A percentile compares a stretch with the other conserved stretches of the same genome.
Evolutionary conservation across 2,113 vertebrate genomes (phyloP).

Genomic region (Pteronura brasiliensis): DNA sequence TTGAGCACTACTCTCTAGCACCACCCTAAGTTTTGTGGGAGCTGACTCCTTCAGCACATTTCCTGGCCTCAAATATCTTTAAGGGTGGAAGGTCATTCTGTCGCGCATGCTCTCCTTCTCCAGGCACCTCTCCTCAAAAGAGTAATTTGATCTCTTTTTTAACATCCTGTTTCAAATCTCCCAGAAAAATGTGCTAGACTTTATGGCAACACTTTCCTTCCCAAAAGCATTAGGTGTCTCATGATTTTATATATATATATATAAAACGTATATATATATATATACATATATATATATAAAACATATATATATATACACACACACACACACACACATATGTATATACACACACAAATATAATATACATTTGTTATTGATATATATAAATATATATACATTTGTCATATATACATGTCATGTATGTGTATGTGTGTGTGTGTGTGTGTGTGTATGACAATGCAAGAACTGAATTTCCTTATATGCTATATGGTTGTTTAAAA

Average conservation of each 20-base stretch:
- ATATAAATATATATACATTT: background rate
- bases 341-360: background rate
- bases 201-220: slow-evolving; percentile 50
- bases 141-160: slow-evolving; percentile 53
- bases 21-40: slow-evolving; percentile 49
- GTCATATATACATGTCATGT: background rate
- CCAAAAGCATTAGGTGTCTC: slow-evolving; percentile 38
- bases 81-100: slow-evolving; percentile 63
- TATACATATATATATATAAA: background rate
- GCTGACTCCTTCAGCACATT: slow-evolving; percentile 48
- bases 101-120: background rate
- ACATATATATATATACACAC: too few species aligned
- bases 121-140: slow-evolving; percentile 53
- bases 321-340: background rate
- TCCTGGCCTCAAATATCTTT: slow-evolving; percentile 59
- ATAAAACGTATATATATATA: background rate
- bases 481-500: background rate
- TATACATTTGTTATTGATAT: background rate
- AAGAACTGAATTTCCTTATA: background rate
- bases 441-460: background rate
- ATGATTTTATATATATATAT: background rate
- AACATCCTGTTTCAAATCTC: slow-evolving; percentile 53
- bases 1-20: slow-evolving; percentile 58
- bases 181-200: slow-evolving; percentile 41
- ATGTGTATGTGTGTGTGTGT: background rate